Percentiles rank a stretch among this genome's conserved stretches.
Evolutionary conservation across 2,797 vertebrate species (phyloP).

Genomic region (Mareca strepera): DNA sequence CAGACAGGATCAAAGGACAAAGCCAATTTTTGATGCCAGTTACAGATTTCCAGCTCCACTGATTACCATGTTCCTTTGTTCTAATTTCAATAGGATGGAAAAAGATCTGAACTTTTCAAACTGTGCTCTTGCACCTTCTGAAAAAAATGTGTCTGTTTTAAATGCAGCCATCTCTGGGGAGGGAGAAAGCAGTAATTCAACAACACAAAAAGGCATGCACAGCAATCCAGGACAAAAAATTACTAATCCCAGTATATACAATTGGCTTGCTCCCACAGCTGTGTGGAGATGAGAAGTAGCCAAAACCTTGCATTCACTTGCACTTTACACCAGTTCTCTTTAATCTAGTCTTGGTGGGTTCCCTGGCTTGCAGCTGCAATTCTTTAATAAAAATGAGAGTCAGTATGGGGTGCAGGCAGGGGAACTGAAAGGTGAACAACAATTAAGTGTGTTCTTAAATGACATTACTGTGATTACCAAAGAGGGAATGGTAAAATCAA

Average conservation of each 20-base stretch:
- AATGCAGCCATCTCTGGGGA: not conserved
- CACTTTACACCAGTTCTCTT: not conserved
- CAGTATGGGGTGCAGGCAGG: not conserved
- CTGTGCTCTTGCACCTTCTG: not conserved
- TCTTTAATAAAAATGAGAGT: not conserved
- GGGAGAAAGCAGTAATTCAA: not conserved
- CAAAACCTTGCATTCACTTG: not conserved
- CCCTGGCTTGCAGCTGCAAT: not conserved
- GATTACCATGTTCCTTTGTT: not conserved
- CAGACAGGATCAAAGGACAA: not conserved
- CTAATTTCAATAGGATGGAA: not conserved
- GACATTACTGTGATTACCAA: not conserved
- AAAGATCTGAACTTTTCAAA: not conserved
- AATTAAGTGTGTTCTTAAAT: not conserved
- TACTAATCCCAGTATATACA: not conserved
- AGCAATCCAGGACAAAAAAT: not conserved
- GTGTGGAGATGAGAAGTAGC: not conserved
- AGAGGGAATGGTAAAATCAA: not conserved
- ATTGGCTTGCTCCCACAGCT: not conserved
- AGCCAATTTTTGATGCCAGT: not conserved
- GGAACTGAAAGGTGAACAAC: not conserved
- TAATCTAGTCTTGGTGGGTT: not conserved
- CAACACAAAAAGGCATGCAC: not conserved
- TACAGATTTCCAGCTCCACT: not conserved
- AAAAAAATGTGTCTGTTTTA: not conserved